Evolutionary conservation across 1,140 invertebrate genomes (phyloP), one percentile per base, ranked within the genome.

Genomic region (Philotrypesis tridentata): DNA sequence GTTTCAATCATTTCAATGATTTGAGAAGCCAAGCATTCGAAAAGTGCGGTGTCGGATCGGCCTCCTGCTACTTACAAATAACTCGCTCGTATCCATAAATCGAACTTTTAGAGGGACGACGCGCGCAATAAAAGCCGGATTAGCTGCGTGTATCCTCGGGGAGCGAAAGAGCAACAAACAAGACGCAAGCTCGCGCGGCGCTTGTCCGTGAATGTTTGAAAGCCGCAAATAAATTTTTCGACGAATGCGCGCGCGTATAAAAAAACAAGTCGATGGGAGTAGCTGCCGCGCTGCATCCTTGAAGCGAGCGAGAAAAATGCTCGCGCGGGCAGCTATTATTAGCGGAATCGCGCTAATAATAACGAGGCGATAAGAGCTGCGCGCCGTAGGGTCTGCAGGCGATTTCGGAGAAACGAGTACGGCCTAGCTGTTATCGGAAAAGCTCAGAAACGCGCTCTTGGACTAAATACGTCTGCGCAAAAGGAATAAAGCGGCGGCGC

Each of bases 401-500:
- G 80, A 76, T 67, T 80, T 81, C 73, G 65, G 72, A 79, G 78
- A 84, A 79, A 76, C 48, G 8, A 14, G 25, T 33, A 74, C 48
- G 8, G 14, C 25, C 37, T 1, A 29, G 80, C 70, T 83, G 79
- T 84, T 86, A 88, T 88, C 87, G 84, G 71, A 82, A 87, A 86
- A 84, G 71, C 67, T 70, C 33, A n/a, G n/a, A n/a, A n/a, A n/a
- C n/a, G 83, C 80, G 85, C 79, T 86, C 85, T 87, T 88, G 84
- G 87, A 89, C 87, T 88, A 88, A 89, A 89, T 88, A 89, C 87
- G 85, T 88, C 87, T 82, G 55, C 74, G 84, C 79, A 86, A 86
- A 87, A 86, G 87, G 74, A 84, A 82, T 0, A 55, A 43, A 27
- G 29, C 6, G n/a, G 29, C 11, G 25, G n/a, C 31, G 63, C 2